A percentile compares a stretch with the other conserved stretches of the same genome.
phyloP scores from a whole-genome alignment of 2,113 vertebrate genomes.

The Formicarius rufipectus region DNA sequence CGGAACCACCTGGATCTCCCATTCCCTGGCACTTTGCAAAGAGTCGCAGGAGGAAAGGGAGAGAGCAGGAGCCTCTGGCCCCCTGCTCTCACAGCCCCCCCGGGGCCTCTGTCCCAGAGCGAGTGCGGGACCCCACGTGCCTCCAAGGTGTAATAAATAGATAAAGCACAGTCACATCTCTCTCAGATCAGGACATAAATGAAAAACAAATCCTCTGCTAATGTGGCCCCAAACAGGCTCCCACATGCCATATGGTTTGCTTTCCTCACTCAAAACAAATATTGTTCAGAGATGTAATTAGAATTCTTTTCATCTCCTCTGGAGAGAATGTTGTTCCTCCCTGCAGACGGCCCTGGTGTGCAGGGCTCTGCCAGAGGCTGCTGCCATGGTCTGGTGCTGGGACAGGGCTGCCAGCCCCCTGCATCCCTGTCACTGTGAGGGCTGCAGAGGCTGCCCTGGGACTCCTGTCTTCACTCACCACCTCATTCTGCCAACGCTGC shows the following conservation, averaged over 20 bases:
- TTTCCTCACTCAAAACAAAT: constrained; percentile 63
- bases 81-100: accelerated
- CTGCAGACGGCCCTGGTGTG: not conserved
- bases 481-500: accelerated
- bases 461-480: accelerated
- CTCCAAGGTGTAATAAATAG: not conserved
- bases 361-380: not conserved
- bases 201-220: constrained; percentile 16
- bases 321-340: constrained; percentile 21
- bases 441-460: not conserved
- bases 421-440: accelerated
- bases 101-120: accelerated
- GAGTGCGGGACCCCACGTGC: accelerated
- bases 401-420: not conserved
- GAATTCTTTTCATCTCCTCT: constrained; percentile 66
- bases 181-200: not conserved
- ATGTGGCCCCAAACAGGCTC: not conserved
- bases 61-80: not conserved
- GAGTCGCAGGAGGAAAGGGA: not conserved
- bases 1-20: accelerated
- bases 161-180: not conserved
- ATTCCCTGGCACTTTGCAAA: not conserved
- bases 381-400: not conserved
- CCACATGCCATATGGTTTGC: constrained; percentile 49
- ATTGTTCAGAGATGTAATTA: constrained; percentile 59